Conservation (phyloP, 2,888 invertebrate species). For the Rotaria sp. region DNA sequence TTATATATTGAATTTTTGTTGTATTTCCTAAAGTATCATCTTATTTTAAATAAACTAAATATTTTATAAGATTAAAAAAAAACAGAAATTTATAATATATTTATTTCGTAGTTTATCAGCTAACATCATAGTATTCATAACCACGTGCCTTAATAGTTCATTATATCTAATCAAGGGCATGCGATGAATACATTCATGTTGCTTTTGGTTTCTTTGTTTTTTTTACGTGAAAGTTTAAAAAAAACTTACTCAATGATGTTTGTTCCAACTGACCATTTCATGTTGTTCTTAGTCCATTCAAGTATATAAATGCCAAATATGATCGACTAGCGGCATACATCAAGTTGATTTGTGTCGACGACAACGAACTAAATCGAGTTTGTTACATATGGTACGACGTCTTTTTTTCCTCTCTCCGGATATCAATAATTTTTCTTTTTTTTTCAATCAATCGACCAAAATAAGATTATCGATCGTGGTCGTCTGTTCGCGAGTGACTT, state of each 20-base stretch:
- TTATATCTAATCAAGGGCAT: conserved; percentile 10
- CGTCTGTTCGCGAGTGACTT: conserved; percentile 13
- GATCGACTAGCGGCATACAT: background rate
- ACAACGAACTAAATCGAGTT: background rate
- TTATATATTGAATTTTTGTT: no score
- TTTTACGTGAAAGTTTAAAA: no score
- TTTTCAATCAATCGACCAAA: conserved; percentile 6
- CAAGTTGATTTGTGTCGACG: conserved; percentile 6
- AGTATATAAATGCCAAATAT: background rate
- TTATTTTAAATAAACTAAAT: no score
- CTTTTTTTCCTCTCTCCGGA: conserved; percentile 2
- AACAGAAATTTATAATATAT: background rate
- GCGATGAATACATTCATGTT: background rate
- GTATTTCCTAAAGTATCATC: no score
- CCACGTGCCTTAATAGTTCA: conserved; percentile 22
- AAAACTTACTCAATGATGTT: no score
- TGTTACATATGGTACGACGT: conserved; percentile 6
- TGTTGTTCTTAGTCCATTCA: background rate
- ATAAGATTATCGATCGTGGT: background rate
- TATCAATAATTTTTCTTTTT: background rate
- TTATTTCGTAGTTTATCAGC: background rate
- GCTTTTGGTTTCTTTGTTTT: background rate
- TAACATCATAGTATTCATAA: conserved; percentile 11
- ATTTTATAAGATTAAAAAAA: no score
- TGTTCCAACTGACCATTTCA: background rate